Conservation (phyloP, 2,888 invertebrate species). For the Metallyticus violacea region DNA sequence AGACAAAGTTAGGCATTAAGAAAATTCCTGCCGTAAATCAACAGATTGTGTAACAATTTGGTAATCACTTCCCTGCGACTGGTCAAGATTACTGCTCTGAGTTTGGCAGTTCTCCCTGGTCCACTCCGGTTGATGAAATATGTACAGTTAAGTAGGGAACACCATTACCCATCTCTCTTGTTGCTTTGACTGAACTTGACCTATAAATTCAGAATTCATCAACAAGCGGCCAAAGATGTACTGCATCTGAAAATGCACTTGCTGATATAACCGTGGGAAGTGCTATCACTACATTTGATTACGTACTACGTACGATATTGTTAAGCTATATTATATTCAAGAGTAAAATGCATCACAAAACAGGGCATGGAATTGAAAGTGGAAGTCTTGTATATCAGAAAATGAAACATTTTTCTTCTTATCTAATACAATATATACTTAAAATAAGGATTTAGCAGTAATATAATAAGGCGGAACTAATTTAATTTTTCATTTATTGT, state of each 20-base stretch:
- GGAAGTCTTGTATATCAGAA: too few relatives aligned
- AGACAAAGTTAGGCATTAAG: not conserved
- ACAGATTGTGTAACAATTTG: not conserved
- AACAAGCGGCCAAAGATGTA: not conserved
- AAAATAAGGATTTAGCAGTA: too few relatives aligned
- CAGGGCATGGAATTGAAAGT: too few relatives aligned
- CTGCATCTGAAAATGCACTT: not conserved
- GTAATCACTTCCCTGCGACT: not conserved
- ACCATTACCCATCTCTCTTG: not conserved
- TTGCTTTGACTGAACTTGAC: not conserved
- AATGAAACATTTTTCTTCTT: too few relatives aligned
- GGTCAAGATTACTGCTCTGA: not conserved
- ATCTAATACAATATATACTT: too few relatives aligned
- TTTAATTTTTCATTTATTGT: too few relatives aligned
- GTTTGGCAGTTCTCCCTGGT: not conserved
- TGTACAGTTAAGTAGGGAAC: not conserved
- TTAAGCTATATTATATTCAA: too few relatives aligned
- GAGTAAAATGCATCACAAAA: too few relatives aligned
- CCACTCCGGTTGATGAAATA: not conserved
- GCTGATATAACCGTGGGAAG: too few relatives aligned
- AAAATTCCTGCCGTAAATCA: not conserved
- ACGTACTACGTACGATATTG: too few relatives aligned
- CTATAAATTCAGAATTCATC: not conserved
- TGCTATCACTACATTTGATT: too few relatives aligned
- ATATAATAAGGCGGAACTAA: too few relatives aligned